These are phyloP conservation scores for Vidua chalybeata DNA, from an alignment of 2,113 vertebrate species.

Conservation along the genomic window DNA sequence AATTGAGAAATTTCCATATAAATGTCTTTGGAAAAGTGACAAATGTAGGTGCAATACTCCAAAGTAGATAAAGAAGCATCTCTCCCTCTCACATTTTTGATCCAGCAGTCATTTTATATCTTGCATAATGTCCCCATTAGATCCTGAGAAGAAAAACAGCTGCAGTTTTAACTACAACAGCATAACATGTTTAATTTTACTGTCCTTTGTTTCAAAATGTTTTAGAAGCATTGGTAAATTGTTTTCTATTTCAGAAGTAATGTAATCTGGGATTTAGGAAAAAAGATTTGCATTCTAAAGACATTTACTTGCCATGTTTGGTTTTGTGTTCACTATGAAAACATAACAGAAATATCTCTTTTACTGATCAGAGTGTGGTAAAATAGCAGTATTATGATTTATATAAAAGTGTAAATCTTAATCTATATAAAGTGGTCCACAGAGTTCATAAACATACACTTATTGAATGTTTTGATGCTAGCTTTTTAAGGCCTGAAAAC, in stretches of 20 bases:
- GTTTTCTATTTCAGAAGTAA: not conserved
- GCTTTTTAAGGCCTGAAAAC: not conserved
- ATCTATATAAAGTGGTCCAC: not conserved
- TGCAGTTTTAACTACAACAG: not conserved
- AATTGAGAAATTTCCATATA: conserved; percentile 7
- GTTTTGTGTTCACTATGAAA: not conserved
- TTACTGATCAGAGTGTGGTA: not conserved
- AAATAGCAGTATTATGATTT: not conserved
- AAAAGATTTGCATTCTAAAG: not conserved
- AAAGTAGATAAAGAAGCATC: not conserved
- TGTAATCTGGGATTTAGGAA: not conserved
- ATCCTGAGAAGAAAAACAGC: not conserved
- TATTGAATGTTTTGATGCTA: not conserved
- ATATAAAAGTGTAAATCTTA: not conserved
- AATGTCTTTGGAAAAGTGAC: not conserved
- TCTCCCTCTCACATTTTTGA: not conserved
- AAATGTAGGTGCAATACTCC: not conserved
- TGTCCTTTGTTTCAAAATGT: not conserved
- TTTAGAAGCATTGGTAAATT: not conserved
- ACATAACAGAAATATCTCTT: not conserved
- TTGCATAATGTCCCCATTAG: not conserved
- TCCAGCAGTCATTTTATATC: not conserved
- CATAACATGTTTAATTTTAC: not conserved
- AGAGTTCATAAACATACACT: not conserved
- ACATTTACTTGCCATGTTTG: not conserved